These are phyloP conservation scores for Urocitellus parryii DNA, from an alignment of 2,113 vertebrate genomes.

Conservation along the genomic window DNA sequence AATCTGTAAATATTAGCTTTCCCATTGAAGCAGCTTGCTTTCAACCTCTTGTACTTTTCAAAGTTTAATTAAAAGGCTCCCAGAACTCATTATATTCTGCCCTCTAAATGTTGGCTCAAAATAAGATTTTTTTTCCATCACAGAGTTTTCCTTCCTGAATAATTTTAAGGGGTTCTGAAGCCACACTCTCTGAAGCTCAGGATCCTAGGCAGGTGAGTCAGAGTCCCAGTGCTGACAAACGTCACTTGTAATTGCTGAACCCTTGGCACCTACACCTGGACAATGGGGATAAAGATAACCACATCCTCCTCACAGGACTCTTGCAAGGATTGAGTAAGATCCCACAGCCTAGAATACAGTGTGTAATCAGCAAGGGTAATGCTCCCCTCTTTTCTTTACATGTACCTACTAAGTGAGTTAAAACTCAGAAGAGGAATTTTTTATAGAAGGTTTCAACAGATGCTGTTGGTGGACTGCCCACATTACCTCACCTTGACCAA, in stretches of 20 bases:
- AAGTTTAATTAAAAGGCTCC: slow-evolving; percentile 76
- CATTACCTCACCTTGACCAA: neutral
- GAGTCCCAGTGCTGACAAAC: neutral
- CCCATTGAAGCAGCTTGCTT: slow-evolving; percentile 65
- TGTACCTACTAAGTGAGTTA: neutral
- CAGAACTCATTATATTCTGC: slow-evolving; percentile 15
- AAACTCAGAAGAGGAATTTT: neutral
- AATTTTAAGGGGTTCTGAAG: neutral
- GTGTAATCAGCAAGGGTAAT: neutral
- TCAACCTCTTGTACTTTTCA: slow-evolving; percentile 64
- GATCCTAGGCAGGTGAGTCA: neutral
- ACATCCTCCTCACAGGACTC: neutral
- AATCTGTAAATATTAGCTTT: slow-evolving; percentile 78
- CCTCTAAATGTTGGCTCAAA: slow-evolving; percentile 60
- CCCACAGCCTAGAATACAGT: neutral
- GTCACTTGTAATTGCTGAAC: neutral
- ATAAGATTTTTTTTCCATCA: slow-evolving; percentile 33
- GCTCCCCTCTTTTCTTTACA: neutral
- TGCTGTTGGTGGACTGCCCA: neutral
- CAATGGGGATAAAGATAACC: neutral
- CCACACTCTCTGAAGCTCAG: neutral
- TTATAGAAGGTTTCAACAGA: neutral
- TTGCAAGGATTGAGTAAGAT: neutral
- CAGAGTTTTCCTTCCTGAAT: slow-evolving; percentile 19
- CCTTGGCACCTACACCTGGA: neutral